Percentiles rank a stretch among this genome's conserved stretches.
These are phyloP conservation scores for Oxytorus armatus DNA, from an alignment of 2,888 invertebrate genomes.

Conservation along the genomic window DNA sequence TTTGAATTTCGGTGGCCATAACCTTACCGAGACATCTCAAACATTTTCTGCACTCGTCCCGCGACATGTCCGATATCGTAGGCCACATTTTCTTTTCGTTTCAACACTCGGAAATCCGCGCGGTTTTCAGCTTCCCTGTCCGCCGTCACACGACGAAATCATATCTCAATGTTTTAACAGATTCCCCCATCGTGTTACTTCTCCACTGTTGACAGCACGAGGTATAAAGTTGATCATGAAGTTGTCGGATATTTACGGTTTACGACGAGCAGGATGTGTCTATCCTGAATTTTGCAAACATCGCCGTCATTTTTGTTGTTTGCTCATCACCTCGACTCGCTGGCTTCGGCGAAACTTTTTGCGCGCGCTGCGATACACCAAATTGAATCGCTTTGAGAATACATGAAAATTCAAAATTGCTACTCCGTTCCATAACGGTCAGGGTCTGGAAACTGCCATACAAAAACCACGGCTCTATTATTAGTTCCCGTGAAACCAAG, in stretches of 20 bases:
- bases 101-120: not conserved
- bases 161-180: no score
- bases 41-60: slow-evolving; percentile 95
- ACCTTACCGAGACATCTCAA: slow-evolving; percentile 93
- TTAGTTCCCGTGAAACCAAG: no score
- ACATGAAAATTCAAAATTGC: no score
- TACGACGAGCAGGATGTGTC: no score
- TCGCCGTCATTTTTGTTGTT: slow-evolving; percentile 13
- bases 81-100: slow-evolving; percentile 86
- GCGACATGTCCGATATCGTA: slow-evolving; percentile 92
- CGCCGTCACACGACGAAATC: slow-evolving; percentile 40
- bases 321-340: slow-evolving; percentile 8
- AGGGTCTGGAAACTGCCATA: no score
- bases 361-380: no score
- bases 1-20: slow-evolving; percentile 72
- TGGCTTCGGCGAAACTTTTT: no score
- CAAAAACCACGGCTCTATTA: no score
- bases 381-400: no score
- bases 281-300: slow-evolving; percentile 14
- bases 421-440: no score
- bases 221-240: slow-evolving; percentile 68
- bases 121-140: no score
- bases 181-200: no score
- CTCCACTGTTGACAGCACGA: slow-evolving; percentile 68
- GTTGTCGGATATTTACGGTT: slow-evolving; percentile 62